Base-by-base conservation (phyloP, 2,888 invertebrate species). In the Gandaritis pyraliata region DNA sequence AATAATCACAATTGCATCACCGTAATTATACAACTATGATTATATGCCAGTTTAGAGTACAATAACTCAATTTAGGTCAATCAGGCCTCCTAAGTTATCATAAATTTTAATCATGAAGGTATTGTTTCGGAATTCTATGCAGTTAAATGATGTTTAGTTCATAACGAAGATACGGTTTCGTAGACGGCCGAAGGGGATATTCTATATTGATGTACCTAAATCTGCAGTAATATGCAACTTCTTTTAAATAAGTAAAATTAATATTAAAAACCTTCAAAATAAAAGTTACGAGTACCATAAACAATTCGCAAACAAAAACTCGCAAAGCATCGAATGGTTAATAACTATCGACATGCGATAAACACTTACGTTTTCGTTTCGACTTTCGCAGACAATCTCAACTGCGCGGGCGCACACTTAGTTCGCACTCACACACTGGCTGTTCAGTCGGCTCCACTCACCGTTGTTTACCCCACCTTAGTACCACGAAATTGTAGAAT, bases 341-440 rank as follows among this genome's bases (percentile, higher is more conserved):
- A 23, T 60, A 60, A 61, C n/a, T 53, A 57, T 33, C 18, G 36
- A 60, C 62, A 65, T 63, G 64, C 65, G 33, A 59, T 55, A 55
- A 61, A 48, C 73, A 79, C 79, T 80, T 79, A 80, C 80, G 73
- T 58, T 73, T 68, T 64, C 68, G 70, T 70, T 63, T 72, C 60
- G 70, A 72, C 69, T 70, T 70, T 64, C 71, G 65, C 64, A 47
- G 33, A 36, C 49, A 52, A 48, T 49, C 60, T 46, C 57, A 15
- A 50, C 15, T 59, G 73, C 73, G 74, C 79, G 76, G 61, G 74
- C 80, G 75, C 77, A 73, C 78, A 71, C 72, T 64, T 68, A 68
- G 72, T 62, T 61, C 66, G 72, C 65, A 74, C 72, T 65, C 72
- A 75, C 77, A 75, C 75, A 80, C 80, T 80, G 79, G 66, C 69